Base-by-base conservation (phyloP, 2,888 invertebrate genomes). In the Bugula neritina region DNA sequence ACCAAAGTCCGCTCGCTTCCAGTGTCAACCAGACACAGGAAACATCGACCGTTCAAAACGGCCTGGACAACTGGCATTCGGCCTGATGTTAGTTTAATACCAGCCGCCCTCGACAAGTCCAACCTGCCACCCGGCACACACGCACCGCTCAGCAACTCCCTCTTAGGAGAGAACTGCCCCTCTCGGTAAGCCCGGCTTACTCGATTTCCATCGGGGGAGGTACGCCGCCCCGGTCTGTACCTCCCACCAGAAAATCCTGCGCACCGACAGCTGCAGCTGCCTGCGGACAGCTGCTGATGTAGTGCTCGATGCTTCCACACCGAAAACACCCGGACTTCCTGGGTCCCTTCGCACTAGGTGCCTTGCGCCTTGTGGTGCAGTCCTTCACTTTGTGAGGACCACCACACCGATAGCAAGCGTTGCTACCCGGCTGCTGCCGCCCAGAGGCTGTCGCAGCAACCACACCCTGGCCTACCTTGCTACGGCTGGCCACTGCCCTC, bases 1-100 rank as follows among this genome's bases (percentile, higher is more conserved):
- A 57, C 57, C 57, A 57, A 57, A n/a, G 25, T 57, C 57, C 57
- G 10, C 57, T n/a, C n/a, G n/a, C n/a, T n/a, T n/a, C n/a, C n/a
- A n/a, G n/a, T n/a, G n/a, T n/a, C n/a, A n/a, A n/a, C 23, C 13
- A 57, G 57, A 57, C 57, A 57, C 10, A 13, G 57, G 25, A 57
- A 57, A 57, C 57, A 25, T 13, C 57, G 25, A 57, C 23, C 13
- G 57, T 57, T 57, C 25, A 57, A n/a, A 57, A 57, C 10, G 57
- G 57, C 57, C 25, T 57, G 57, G 25, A 57, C 23, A n/a, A 57
- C 57, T 57, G 57, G 57, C 57, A 57, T 57, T 21, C 57, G 25
- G 57, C 25, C 57, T 25, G 25, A n/a, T 57, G 57, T 57, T 13
- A 25, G 57, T 57, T 21, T n/a, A 13, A 5, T 57, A n/a, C 57